A percentile compares a stretch with the other conserved stretches of the same genome.
phyloP scores from a whole-genome alignment of 2,797 vertebrate genomes.

The Orestias chungarensis region DNA sequence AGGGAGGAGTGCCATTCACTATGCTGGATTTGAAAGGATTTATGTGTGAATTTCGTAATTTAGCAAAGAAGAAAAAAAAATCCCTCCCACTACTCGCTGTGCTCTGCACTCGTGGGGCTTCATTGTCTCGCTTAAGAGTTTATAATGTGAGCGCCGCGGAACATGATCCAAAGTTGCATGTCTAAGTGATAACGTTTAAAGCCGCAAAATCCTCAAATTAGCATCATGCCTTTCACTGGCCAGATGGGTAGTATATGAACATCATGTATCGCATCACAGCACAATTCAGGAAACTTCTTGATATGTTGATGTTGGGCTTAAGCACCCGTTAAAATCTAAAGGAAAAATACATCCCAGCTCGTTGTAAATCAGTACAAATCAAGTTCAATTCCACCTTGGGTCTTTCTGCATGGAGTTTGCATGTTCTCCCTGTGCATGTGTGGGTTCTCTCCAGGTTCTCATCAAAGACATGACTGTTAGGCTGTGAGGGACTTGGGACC shows the following conservation, averaged over 20 bases:
- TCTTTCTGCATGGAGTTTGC: too few species aligned
- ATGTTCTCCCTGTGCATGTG: too few species aligned
- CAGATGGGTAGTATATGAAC: background rate
- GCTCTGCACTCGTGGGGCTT: background rate
- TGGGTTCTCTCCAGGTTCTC: too few species aligned
- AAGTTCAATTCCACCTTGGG: too few species aligned
- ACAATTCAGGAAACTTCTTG: background rate
- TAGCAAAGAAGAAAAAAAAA: background rate
- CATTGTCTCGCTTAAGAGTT: background rate
- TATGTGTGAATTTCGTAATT: background rate
- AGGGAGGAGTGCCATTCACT: background rate
- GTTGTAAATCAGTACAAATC: slow-evolving; percentile 12
- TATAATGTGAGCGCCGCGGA: background rate
- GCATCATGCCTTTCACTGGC: slow-evolving; percentile 4
- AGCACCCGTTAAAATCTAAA: slow-evolving; percentile 4
- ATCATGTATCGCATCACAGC: background rate
- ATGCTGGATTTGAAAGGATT: slow-evolving; percentile 13
- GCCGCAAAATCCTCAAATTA: slow-evolving; percentile 14
- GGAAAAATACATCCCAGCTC: background rate
- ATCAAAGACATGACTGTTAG: too few species aligned
- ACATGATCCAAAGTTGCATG: slow-evolving; percentile 16
- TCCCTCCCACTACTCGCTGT: background rate
- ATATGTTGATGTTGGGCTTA: slow-evolving; percentile 1
- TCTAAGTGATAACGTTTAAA: slow-evolving; percentile 20
- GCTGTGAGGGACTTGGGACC: too few species aligned